These are phyloP conservation scores for Dysdera silvatica DNA, from an alignment of 1,140 invertebrate genomes.

Conservation along the genomic window DNA sequence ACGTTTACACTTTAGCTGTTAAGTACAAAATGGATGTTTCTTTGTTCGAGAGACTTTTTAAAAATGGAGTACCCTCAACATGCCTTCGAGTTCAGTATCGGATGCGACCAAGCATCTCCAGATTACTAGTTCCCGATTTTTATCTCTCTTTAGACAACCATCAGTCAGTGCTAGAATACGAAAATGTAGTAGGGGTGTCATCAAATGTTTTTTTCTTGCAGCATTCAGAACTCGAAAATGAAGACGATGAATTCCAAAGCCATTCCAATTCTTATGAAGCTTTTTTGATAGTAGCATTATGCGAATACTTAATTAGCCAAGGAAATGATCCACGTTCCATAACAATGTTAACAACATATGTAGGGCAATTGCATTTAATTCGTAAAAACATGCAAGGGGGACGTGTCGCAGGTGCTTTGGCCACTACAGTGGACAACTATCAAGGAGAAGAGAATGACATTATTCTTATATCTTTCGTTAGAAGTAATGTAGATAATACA, in stretches of 20 bases:
- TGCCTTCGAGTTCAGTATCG: too few species aligned
- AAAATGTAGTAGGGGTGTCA: neutral
- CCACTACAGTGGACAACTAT: conserved; percentile 69
- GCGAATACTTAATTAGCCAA: conserved; percentile 54
- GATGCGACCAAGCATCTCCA: conserved; percentile 20
- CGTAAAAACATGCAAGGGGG: neutral
- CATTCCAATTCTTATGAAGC: conserved; percentile 53
- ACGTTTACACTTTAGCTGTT: conserved; percentile 40
- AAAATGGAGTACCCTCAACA: conserved; percentile 34
- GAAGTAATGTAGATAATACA: conserved; percentile 57
- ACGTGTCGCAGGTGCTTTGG: conserved; percentile 32
- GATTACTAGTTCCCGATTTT: conserved; percentile 16
- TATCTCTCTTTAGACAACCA: conserved; percentile 11
- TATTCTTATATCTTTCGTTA: conserved; percentile 69
- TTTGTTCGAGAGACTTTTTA: conserved; percentile 43
- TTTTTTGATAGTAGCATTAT: conserved; percentile 49
- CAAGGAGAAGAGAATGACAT: conserved; percentile 81
- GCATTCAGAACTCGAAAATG: neutral
- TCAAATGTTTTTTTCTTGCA: conserved; percentile 17
- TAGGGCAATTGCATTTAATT: conserved; percentile 45
- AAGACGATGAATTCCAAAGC: neutral
- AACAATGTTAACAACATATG: conserved; percentile 59
- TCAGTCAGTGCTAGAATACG: neutral
- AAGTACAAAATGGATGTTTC: conserved; percentile 45
- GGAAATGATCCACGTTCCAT: conserved; percentile 52